phyloP scores from a whole-genome alignment of 2,797 vertebrate genomes.

The Liasis olivaceus region DNA sequence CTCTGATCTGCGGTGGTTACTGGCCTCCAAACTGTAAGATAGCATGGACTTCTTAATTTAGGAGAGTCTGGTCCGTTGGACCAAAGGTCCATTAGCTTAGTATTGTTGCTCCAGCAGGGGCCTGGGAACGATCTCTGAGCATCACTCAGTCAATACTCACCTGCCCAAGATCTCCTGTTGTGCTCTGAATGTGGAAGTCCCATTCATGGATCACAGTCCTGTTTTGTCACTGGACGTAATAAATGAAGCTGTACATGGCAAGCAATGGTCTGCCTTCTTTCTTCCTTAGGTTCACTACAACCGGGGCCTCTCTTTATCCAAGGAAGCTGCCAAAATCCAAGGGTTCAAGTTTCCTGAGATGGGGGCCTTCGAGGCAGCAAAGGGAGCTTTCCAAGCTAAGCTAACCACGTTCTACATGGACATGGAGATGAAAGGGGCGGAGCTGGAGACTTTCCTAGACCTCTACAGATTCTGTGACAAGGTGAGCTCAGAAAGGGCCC shows the following conservation, averaged over 20 bases:
- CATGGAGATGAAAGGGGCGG: conserved; percentile 77
- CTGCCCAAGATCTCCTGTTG: neutral
- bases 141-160: neutral
- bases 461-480: conserved; percentile 82
- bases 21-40: no score
- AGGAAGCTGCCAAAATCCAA: conserved; percentile 76
- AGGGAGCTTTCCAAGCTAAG: conserved; percentile 80
- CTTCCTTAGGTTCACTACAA: conserved; percentile 80
- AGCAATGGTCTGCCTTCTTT: neutral
- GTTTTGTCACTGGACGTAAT: neutral
- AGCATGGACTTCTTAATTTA: neutral
- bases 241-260: rapidly evolving
- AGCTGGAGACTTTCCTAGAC: conserved; percentile 77
- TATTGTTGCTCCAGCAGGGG: neutral
- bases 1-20: no score
- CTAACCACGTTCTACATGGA: conserved; percentile 82
- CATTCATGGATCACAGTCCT: neutral
- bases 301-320: conserved; percentile 75
- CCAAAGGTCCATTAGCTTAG: neutral
- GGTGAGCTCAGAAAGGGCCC: conserved; percentile 69
- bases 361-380: conserved; percentile 73
- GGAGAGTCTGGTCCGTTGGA: neutral
- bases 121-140: neutral
- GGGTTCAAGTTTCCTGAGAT: conserved; percentile 68
- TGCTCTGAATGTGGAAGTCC: neutral